A percentile compares a stretch with the other conserved stretches of the same genome.
Evolutionary conservation across 2,797 vertebrate genomes (phyloP).

Genomic region (Eremophila alpestris): DNA sequence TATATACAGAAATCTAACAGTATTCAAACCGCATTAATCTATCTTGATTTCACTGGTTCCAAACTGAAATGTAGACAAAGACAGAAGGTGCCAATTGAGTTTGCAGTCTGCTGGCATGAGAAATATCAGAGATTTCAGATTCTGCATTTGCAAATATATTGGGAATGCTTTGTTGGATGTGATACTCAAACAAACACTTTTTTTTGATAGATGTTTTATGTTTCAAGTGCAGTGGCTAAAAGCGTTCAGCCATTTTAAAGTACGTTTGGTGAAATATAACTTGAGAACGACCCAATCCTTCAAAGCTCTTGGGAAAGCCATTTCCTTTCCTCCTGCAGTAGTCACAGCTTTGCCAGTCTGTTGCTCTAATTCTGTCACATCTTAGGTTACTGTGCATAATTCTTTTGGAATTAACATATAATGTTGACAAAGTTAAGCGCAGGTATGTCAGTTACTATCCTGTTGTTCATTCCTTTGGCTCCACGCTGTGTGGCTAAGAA

Average conservation of each 20-base stretch:
- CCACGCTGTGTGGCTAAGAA: rapidly evolving
- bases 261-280: not conserved
- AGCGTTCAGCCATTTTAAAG: not conserved
- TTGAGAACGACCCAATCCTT: not conserved
- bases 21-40: not conserved
- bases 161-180: slow-evolving; percentile 26
- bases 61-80: not conserved
- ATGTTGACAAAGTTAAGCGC: not conserved
- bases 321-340: not conserved
- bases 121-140: slow-evolving; percentile 24
- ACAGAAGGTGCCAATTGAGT: not conserved
- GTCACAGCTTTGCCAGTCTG: not conserved
- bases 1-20: not conserved
- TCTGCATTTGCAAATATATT: slow-evolving; percentile 46
- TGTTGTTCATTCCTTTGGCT: not conserved
- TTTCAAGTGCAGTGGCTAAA: slow-evolving; percentile 35
- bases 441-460: not conserved
- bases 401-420: not conserved
- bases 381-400: not conserved
- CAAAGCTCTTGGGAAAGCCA: not conserved
- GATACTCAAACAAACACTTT: slow-evolving; percentile 26
- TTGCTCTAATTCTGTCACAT: not conserved
- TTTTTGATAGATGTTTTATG: not conserved
- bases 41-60: not conserved
- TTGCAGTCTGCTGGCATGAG: not conserved